phyloP scores from a whole-genome alignment of 2,888 invertebrate species.

The Idaea aversata region DNA sequence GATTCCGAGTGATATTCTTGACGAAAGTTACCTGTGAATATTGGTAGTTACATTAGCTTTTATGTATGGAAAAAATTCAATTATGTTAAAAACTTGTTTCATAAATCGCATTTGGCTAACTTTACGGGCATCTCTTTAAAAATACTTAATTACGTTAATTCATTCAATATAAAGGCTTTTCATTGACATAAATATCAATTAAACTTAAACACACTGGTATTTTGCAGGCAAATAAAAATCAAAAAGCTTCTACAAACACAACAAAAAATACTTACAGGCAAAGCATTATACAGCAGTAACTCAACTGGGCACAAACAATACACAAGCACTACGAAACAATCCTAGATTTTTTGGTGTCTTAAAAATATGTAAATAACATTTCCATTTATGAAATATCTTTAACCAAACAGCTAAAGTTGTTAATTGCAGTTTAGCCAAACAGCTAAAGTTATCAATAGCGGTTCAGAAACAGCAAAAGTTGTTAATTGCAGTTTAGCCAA shows the following conservation, averaged over 20 bases:
- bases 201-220: neutral
- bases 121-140: constrained; percentile 9
- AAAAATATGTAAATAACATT: neutral
- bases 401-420: constrained; percentile 3
- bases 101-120: neutral
- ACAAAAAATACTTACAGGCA: constrained; percentile 28
- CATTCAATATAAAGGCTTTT: neutral
- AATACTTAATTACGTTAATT: neutral
- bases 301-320: constrained; percentile 22
- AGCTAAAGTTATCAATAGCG: too few relatives aligned
- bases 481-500: neutral
- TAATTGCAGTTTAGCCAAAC: too few relatives aligned
- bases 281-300: constrained; percentile 28
- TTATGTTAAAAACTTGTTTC: neutral
- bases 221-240: constrained; percentile 6
- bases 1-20: constrained; percentile 69
- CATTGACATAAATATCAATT: neutral
- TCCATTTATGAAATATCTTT: neutral
- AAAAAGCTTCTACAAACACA: constrained; percentile 8
- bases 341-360: neutral
- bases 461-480: too few relatives aligned
- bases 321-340: constrained; percentile 23
- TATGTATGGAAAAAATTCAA: neutral
- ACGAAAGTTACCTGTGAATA: constrained; percentile 64
- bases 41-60: neutral